Conservation (phyloP, 2,888 invertebrate genomes). For the Poecilus cupreus region DNA sequence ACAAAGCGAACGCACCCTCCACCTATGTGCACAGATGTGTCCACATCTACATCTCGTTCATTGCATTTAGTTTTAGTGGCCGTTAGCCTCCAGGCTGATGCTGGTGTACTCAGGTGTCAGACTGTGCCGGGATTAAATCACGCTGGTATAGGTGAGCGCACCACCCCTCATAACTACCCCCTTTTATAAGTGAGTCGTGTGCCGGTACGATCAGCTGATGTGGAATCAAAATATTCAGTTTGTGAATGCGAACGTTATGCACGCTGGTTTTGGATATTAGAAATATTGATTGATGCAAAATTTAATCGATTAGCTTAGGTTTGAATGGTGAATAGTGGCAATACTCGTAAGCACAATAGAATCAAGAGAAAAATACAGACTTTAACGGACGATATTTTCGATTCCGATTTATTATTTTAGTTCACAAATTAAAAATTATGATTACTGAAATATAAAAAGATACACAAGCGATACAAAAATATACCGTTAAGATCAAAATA, state of each 20-base stretch:
- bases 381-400: no score
- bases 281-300: background rate
- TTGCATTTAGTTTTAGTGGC: constrained; percentile 73
- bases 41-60: constrained; percentile 69
- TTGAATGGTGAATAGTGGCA: background rate
- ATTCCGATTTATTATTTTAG: no score
- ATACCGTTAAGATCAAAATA: no score
- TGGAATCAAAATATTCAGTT: background rate
- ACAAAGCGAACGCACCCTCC: constrained; percentile 67
- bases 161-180: background rate
- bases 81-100: constrained; percentile 71
- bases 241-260: no score
- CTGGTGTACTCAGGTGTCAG: constrained; percentile 73
- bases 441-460: no score
- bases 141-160: constrained; percentile 64
- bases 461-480: no score
- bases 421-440: no score
- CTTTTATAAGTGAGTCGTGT: background rate
- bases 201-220: background rate
- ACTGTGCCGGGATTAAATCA: constrained; percentile 72
- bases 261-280: background rate
- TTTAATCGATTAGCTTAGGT: constrained; percentile 8
- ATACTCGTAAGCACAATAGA: background rate
- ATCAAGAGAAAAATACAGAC: no score
- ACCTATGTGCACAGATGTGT: constrained; percentile 69